Conservation (phyloP, 1,140 invertebrate genomes). For the Nasonia longicornis region DNA sequence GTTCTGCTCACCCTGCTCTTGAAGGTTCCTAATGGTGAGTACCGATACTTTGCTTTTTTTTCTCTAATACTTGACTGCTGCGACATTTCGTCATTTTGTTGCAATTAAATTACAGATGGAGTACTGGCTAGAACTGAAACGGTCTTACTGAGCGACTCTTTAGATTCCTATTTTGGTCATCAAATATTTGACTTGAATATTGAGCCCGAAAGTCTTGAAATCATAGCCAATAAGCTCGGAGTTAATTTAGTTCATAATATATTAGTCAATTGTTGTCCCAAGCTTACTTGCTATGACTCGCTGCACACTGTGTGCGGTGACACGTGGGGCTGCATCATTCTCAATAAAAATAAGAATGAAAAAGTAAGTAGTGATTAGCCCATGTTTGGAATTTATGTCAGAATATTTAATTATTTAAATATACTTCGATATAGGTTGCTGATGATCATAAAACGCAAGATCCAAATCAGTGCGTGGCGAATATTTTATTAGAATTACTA, state of each 20-base stretch:
- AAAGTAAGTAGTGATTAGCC: slow-evolving; percentile 40
- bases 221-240: slow-evolving; percentile 69
- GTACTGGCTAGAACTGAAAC: slow-evolving; percentile 45
- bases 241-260: slow-evolving; percentile 74
- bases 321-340: slow-evolving; percentile 54
- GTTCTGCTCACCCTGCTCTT: slow-evolving; percentile 47
- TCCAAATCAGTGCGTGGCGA: slow-evolving; percentile 58
- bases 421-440: slow-evolving; percentile 30
- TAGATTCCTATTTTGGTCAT: slow-evolving; percentile 67
- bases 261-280: slow-evolving; percentile 71
- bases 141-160: slow-evolving; percentile 55
- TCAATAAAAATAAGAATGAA: slow-evolving; percentile 54
- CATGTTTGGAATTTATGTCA: background rate
- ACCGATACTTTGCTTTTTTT: background rate
- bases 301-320: slow-evolving; percentile 51
- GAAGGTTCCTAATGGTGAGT: slow-evolving; percentile 51
- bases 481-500: slow-evolving; percentile 58
- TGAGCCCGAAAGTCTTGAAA: slow-evolving; percentile 71
- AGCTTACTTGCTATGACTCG: slow-evolving; percentile 57
- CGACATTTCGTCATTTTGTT: background rate
- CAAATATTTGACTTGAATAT: slow-evolving; percentile 71
- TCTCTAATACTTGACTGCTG: too few species aligned
- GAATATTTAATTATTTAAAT: background rate
- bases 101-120: slow-evolving; percentile 47
- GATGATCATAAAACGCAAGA: slow-evolving; percentile 46